Conservation (phyloP, 1,140 invertebrate species). For the Megalopta genalis region DNA sequence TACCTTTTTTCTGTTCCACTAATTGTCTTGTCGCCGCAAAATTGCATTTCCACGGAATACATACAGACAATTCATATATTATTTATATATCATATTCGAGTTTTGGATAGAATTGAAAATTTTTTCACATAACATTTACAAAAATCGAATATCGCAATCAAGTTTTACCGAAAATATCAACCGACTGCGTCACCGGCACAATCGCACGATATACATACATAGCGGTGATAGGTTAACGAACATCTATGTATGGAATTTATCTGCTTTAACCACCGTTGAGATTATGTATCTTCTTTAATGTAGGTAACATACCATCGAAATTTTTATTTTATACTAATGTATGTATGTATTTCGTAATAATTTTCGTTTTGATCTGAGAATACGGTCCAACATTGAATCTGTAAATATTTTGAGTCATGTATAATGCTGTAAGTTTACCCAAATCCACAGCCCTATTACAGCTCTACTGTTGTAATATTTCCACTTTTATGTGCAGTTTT, state of each 20-base stretch:
- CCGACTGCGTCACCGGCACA: conserved; percentile 16
- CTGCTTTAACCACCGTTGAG: background rate
- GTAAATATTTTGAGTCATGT: background rate
- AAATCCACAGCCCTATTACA: too few relatives aligned
- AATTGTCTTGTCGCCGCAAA: background rate
- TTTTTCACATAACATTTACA: background rate
- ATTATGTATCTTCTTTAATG: background rate
- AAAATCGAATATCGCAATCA: background rate
- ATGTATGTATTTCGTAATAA: background rate
- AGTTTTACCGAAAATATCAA: background rate
- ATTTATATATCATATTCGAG: conserved; percentile 1
- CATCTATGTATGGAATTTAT: conserved; percentile 10
- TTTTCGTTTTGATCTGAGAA: background rate
- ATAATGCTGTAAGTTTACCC: background rate
- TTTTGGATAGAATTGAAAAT: background rate
- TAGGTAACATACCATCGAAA: background rate
- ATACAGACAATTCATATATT: conserved; percentile 10
- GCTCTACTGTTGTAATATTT: background rate
- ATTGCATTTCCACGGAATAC: background rate
- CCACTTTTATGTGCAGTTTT: background rate
- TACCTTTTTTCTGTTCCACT: conserved; percentile 7
- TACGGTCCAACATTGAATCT: background rate
- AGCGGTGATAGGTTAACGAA: conserved; percentile 23
- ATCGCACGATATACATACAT: conserved; percentile 9
- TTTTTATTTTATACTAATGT: background rate